phyloP scores from a whole-genome alignment of 2,797 vertebrate species.

The Argentina silus region DNA sequence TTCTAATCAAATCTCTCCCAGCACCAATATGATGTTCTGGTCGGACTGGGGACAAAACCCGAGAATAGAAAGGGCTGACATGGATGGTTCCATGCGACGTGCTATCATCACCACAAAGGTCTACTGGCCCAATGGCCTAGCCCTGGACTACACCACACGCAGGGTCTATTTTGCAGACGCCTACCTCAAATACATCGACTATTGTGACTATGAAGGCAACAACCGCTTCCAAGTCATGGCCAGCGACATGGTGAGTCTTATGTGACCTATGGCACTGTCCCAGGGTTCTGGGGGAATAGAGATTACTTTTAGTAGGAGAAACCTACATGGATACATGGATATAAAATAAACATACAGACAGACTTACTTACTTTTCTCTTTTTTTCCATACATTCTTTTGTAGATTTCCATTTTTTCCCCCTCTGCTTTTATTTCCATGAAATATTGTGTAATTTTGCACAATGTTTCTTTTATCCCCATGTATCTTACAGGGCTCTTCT shows the following conservation, averaged over 20 bases:
- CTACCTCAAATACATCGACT: slow-evolving; percentile 93
- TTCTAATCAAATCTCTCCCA: slow-evolving; percentile 29
- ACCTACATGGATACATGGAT: no score
- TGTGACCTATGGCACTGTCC: background rate
- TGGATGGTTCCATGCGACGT: slow-evolving; percentile 70
- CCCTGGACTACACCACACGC: slow-evolving; percentile 83
- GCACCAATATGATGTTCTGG: slow-evolving; percentile 79
- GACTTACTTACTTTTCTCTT: no score
- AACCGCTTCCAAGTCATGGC: slow-evolving; percentile 90
- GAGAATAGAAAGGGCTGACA: slow-evolving; percentile 70
- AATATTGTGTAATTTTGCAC: no score
- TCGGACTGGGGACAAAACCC: slow-evolving; percentile 81
- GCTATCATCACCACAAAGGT: slow-evolving; percentile 75
- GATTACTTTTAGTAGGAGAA: no score
- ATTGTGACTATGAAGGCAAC: slow-evolving; percentile 90
- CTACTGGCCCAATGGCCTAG: slow-evolving; percentile 78
- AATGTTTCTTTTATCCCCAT: no score
- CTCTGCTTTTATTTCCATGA: no score
- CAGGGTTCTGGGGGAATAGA: background rate
- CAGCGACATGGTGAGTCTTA: slow-evolving; percentile 85
- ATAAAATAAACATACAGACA: no score
- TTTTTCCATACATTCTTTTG: no score
- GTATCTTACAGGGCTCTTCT: no score
- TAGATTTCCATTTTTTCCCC: no score
- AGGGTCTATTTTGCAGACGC: slow-evolving; percentile 91